A percentile compares a stretch with the other conserved stretches of the same genome.
Conservation (phyloP, 2,797 vertebrate species). For the Sarcoramphus papa region DNA sequence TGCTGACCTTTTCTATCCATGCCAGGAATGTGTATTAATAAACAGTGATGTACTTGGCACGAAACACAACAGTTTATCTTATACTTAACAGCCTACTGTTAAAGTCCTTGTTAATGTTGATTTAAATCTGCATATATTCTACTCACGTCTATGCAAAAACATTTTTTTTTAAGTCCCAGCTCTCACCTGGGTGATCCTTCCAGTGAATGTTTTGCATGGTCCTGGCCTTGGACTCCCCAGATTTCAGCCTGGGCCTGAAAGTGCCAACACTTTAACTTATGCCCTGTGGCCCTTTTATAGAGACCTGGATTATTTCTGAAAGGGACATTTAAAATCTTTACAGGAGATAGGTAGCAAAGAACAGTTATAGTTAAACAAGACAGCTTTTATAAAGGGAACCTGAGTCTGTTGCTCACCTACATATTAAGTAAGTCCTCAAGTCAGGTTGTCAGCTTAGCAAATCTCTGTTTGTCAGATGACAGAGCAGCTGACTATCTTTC, state of each 20-base stretch:
- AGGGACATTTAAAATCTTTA: background rate
- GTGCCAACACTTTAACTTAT: background rate
- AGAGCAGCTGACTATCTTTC: background rate
- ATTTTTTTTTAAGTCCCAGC: background rate
- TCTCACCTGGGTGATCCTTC: background rate
- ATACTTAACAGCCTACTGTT: background rate
- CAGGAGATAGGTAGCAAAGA: background rate
- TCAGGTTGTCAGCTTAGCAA: background rate
- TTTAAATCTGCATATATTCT: background rate
- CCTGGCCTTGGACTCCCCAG: background rate
- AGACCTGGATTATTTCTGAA: background rate
- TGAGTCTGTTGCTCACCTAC: background rate
- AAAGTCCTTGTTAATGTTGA: background rate
- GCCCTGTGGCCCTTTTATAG: background rate
- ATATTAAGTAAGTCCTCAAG: background rate
- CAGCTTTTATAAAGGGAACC: background rate
- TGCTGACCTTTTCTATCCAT: background rate
- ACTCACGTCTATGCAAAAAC: rapidly evolving
- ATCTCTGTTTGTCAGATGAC: background rate
- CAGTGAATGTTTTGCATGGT: background rate
- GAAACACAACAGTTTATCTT: background rate
- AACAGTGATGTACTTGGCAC: background rate
- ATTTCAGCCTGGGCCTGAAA: background rate
- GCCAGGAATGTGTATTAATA: background rate
- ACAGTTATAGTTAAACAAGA: background rate